Percentiles rank a stretch among this genome's conserved stretches.
Evolutionary conservation across 2,797 vertebrate genomes (phyloP).

Genomic region (Choloepus didactylus): DNA sequence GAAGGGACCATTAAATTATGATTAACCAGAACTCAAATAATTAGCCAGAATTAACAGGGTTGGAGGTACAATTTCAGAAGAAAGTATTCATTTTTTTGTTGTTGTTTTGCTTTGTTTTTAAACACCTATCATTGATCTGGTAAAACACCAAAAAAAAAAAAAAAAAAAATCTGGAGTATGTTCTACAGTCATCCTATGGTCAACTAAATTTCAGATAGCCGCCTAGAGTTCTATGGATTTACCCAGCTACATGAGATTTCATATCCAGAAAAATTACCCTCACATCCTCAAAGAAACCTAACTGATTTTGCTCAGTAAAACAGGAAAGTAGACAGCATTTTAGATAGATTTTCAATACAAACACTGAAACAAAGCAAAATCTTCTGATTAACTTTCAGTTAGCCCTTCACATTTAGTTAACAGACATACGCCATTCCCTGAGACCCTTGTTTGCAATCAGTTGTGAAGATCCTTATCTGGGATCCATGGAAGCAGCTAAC

Average conservation of each 20-base stretch:
- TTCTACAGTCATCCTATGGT: not conserved
- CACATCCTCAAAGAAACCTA: not conserved
- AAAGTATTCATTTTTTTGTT: not conserved
- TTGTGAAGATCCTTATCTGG: not conserved
- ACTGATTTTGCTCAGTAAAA: not conserved
- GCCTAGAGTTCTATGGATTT: not conserved
- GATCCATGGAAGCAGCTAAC: not conserved
- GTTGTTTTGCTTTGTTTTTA: not conserved
- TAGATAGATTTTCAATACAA: constrained; percentile 8
- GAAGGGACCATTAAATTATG: not conserved
- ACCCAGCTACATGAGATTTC: not conserved
- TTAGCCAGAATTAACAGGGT: not conserved
- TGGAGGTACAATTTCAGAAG: not conserved
- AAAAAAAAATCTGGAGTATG: not conserved
- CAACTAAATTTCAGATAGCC: not conserved
- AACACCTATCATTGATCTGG: not conserved
- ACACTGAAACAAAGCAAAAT: not conserved
- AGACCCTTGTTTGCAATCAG: not conserved
- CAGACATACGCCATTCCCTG: rapidly evolving
- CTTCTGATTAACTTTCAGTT: not conserved
- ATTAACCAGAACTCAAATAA: not conserved
- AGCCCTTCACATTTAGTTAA: not conserved
- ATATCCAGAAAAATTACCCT: not conserved
- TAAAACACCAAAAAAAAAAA: not conserved
- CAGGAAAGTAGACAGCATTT: not conserved